These are phyloP conservation scores for Pentamera pediparva DNA, from an alignment of 53 echinoderm and acorn worm genomes.

Conservation along the genomic window DNA sequence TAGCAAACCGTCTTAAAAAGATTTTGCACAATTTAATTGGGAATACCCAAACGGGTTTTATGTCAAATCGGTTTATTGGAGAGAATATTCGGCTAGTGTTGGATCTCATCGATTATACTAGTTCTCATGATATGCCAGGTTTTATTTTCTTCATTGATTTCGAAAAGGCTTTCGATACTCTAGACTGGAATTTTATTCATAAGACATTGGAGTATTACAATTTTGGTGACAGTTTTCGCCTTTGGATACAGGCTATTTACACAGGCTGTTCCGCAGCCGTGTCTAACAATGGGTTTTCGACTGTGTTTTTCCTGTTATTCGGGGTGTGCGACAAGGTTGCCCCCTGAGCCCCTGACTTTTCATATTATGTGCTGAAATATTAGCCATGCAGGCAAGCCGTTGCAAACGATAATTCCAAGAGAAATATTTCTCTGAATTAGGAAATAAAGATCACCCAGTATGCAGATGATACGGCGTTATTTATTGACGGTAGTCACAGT, in stretches of 20 bases:
- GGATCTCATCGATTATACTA: slow-evolving; percentile 19
- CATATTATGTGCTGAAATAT: no score
- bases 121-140: neutral
- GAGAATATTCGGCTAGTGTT: slow-evolving; percentile 14
- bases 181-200: slow-evolving; percentile 23
- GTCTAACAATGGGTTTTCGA: neutral
- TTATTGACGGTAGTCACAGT: no score
- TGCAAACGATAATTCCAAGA: no score
- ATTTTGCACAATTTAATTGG: neutral
- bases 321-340: slow-evolving; percentile 1
- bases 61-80: neutral
- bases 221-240: slow-evolving; percentile 14
- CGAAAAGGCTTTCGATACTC: slow-evolving; percentile 10
- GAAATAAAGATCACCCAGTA: no score
- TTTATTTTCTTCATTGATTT: slow-evolving; percentile 25
- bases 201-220: slow-evolving; percentile 9
- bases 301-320: neutral
- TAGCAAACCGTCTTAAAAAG: neutral
- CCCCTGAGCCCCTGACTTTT: neutral
- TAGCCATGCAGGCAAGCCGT: no score
- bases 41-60: slow-evolving; percentile 6
- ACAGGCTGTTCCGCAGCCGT: no score
- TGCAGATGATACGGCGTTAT: no score
- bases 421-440: no score
- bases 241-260: no score